These are phyloP conservation scores for Epistrophella euchroma DNA, from an alignment of 2,888 invertebrate species.

Conservation along the genomic window DNA sequence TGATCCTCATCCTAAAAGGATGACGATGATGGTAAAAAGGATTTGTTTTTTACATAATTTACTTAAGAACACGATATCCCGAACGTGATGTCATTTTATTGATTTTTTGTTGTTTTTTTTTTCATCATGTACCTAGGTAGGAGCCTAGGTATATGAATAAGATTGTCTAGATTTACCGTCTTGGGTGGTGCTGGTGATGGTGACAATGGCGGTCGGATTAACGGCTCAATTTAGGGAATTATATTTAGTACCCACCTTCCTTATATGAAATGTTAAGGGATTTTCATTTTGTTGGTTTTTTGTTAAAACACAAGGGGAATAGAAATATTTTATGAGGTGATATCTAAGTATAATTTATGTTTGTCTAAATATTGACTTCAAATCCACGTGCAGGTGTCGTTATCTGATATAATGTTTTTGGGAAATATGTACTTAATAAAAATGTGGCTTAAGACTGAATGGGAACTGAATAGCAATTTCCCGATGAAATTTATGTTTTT, in stretches of 20 bases:
- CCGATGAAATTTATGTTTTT: background rate
- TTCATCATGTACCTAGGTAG: background rate
- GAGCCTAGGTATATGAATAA: conserved; percentile 19
- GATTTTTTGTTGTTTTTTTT: conserved; percentile 36
- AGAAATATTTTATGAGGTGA: background rate
- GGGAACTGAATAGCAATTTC: background rate
- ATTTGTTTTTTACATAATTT: conserved; percentile 47
- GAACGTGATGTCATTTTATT: conserved; percentile 54
- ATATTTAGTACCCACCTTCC: too few species aligned
- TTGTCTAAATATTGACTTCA: background rate
- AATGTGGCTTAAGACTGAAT: background rate
- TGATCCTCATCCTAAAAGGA: conserved; percentile 26
- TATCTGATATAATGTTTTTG: background rate
- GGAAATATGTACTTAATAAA: background rate
- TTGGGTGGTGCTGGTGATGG: conserved; percentile 61
- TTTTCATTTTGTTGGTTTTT: background rate
- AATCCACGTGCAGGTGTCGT: background rate
- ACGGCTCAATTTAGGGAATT: conserved; percentile 37
- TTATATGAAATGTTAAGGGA: background rate
- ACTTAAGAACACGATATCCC: conserved; percentile 11
- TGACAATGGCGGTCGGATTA: conserved; percentile 22
- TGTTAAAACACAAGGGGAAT: background rate
- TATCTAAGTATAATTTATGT: background rate
- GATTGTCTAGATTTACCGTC: conserved; percentile 37
- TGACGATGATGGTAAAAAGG: conserved; percentile 42